Evolutionary conservation across 2,113 vertebrate genomes (phyloP), one percentile per base, ranked within the genome.

Genomic region (Chaetodon trifascialis): DNA sequence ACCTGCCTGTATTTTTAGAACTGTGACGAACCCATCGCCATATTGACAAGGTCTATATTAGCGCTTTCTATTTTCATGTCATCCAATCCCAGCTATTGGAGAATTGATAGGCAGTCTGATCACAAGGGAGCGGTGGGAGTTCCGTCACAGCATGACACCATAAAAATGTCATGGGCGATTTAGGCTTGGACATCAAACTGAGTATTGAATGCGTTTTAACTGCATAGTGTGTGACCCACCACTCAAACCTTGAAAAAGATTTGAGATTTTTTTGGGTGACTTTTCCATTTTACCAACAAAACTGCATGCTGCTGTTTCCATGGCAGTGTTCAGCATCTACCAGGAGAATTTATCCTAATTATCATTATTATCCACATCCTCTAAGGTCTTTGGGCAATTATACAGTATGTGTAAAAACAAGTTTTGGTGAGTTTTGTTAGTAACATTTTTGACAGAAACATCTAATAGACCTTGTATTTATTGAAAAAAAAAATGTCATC

Each of bases 291-390:
- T 15, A 17, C 42, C 56, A 51, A 30, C 44, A 14, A 36, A 49
- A 8, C 8, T 52, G 14, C 2, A 16, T 2, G 59, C 54, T 12
- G 44, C 60, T 34, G 66, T 64, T 36, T 59, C 44, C n/a, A 67
- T 67, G 65, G 47, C 73, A 59, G 17, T 12, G 11, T 46, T 30
- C 30, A 30, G 38, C 38, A 40, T 40, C 38, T 4, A 40, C 38
- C 38, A 40, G 38, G 38, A 30, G 2, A 40, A 40, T 40, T 40
- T 5, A 30, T 30, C 30, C 30, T 11, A 49, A 47, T 54, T 64
- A 19, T 56, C 67, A 68, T 82, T 67, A 68, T 81, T 74, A 79
- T 46, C 34, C 38, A 15, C 62, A 36, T 75, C 63, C 89, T 84
- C 62, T 16, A 36, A 65, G 71, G 56, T 55, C 58, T 65, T 51